Percentiles rank a stretch among this genome's conserved stretches.
Conservation (phyloP, 2,888 invertebrate genomes). For the Megamerina dolium region DNA sequence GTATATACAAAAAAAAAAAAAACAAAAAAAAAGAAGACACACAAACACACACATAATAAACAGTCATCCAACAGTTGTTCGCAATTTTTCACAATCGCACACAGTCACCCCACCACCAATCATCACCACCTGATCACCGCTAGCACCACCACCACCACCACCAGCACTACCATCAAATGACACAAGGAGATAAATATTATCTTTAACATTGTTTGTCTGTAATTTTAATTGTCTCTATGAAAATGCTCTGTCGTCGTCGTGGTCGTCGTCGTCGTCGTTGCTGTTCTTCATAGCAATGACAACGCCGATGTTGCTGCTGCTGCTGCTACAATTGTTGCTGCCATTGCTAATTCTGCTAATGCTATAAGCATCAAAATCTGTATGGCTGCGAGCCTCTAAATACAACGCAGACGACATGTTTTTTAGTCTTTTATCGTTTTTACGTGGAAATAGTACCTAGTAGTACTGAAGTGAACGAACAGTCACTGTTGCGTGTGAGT, state of each 20-base stretch:
- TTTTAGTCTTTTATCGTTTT: constrained; percentile 28
- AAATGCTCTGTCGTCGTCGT: constrained; percentile 11
- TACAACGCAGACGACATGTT: constrained; percentile 22
- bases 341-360: constrained; percentile 5
- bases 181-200: constrained; percentile 18
- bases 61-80: too few species aligned
- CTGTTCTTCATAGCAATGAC: constrained; percentile 5
- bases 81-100: too few species aligned
- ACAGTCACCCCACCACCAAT: too few species aligned
- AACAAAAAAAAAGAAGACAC: too few species aligned
- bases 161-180: constrained; percentile 9
- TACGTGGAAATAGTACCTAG: constrained; percentile 26
- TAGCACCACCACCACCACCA: too few species aligned
- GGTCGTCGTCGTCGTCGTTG: constrained; percentile 12
- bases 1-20: too few species aligned
- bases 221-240: constrained; percentile 23
- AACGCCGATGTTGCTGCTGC: constrained; percentile 11
- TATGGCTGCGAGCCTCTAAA: constrained; percentile 16
- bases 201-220: constrained; percentile 23
- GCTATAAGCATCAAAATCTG: background rate
- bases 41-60: too few species aligned
- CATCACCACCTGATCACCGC: too few species aligned
- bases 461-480: too few species aligned
- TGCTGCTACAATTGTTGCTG: constrained; percentile 13
- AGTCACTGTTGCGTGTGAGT: too few species aligned